Percentiles rank a stretch among this genome's conserved stretches.
Evolutionary conservation across 2,113 vertebrate species (phyloP).

Genomic region (Toxostoma redivivum): DNA sequence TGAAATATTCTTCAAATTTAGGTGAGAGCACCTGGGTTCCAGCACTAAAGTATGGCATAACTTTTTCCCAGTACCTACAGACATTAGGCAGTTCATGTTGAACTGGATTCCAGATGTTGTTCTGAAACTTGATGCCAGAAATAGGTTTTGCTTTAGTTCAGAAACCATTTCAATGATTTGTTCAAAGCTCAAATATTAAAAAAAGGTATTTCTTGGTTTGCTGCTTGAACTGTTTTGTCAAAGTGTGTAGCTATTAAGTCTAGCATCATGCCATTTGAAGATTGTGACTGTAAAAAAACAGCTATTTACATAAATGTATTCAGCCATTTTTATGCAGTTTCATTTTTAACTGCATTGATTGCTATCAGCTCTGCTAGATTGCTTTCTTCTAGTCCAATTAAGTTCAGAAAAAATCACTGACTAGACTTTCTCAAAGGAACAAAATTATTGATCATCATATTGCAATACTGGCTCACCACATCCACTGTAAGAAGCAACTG

Average conservation of each 20-base stretch:
- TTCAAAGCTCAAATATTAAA: slow-evolving; percentile 19
- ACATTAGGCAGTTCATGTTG: slow-evolving; percentile 22
- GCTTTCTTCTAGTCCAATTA: slow-evolving; percentile 29
- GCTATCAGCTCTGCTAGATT: slow-evolving; percentile 47
- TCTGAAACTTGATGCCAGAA: slow-evolving; percentile 13
- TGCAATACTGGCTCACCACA: neutral
- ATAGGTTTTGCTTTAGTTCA: neutral
- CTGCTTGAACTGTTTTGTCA: slow-evolving; percentile 50
- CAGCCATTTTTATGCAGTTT: slow-evolving; percentile 39
- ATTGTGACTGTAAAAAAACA: neutral
- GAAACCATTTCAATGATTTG: neutral
- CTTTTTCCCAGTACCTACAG: slow-evolving; percentile 48
- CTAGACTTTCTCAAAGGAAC: slow-evolving; percentile 17
- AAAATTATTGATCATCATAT: neutral
- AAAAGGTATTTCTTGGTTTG: slow-evolving; percentile 25
- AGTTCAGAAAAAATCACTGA: slow-evolving; percentile 22
- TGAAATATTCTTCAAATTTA: slow-evolving; percentile 43
- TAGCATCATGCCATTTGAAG: slow-evolving; percentile 34
- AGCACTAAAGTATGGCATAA: neutral
- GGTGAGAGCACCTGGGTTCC: slow-evolving; percentile 8
- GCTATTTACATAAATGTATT: slow-evolving; percentile 46
- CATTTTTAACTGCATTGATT: slow-evolving; percentile 60
- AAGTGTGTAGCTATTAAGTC: slow-evolving; percentile 41
- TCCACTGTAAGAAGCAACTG: neutral
- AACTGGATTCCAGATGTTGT: slow-evolving; percentile 33